Base-by-base conservation (phyloP, 2,888 invertebrate genomes). In the Dastarcus helophoroides region DNA sequence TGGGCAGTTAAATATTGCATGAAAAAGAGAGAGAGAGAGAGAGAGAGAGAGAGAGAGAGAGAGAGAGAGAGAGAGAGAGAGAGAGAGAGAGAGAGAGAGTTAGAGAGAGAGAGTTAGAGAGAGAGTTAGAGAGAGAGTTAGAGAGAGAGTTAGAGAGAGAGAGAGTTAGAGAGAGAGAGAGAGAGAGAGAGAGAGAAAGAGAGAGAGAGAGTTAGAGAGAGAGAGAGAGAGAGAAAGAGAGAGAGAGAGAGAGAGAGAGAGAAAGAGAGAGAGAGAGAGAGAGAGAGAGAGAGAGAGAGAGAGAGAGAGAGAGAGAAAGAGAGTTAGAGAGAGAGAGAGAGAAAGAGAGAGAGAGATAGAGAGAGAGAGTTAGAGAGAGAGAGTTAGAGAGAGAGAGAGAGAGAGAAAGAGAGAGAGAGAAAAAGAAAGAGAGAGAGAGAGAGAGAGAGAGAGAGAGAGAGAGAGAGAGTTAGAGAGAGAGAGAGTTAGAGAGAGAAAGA, bases 31-130 rank as follows among this genome's bases (percentile, higher is more conserved):
- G 19, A 17, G 19, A 17, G 19, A 17, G 19, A 17, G 19, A 17
- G 19, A 17, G 19, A 17, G 19, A 17, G 19, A 17, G 19, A 17
- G 19, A 17, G 19, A 17, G 19, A 17, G 19, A 17, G 19, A 17
- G 19, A 17, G 19, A 17, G 19, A 17, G 19, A 17, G 19, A 17
- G 19, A 17, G 19, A 17, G 19, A 17, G 19, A 17, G 19, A 17
- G 19, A 17, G 19, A 17, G 19, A 17, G 19, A 17, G 19, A 17
- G 19, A 17, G 19, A 17, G 19, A 17, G n/a, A n/a, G n/a, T n/a
- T n/a, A n/a, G n/a, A n/a, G n/a, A n/a, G n/a, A n/a, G n/a, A n/a
- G n/a, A n/a, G n/a, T n/a, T n/a, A n/a, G n/a, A n/a, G n/a, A n/a
- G n/a, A n/a, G n/a, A n/a, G n/a, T n/a, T n/a, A n/a, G n/a, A n/a